Evolutionary conservation across 2,797 vertebrate genomes (phyloP), one percentile per base, ranked within the genome.

Genomic region (Novumbra hubbsi): DNA sequence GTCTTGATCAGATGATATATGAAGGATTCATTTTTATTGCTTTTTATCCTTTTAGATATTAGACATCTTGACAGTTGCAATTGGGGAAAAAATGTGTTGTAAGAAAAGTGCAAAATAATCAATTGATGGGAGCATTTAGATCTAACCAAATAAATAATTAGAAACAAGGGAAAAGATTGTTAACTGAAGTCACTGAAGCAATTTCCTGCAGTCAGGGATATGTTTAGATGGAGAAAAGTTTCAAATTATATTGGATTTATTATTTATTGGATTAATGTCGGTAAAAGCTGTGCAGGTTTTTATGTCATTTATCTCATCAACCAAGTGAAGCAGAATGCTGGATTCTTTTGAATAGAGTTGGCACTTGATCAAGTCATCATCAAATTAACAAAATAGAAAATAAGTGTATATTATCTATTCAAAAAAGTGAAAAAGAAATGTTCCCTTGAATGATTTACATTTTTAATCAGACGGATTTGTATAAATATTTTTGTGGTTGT

Each of bases 121-220:
- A 34, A 70, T 1, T 49, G 30, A 71, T 30, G 15, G 45, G 71
- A 19, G 48, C 34, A 28, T 66, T 77, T 38, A 64, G 69, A 76
- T 3, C 1, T 4, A 64, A 24, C 64, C 41, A 68, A 71, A 64
- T 71, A 68, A 68, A 50, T 21, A 24, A 38, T 68, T 41, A 21
- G 32, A 24, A 24, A 71, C 70, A 64, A 81, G 49, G 34, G 41
- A 68, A n/a, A 94, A 92, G 89, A 80, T 82, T 73, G 86, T 92
- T 74, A 92, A 93, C 91, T 79, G 75, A 77, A 78, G 94, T 94
- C 95, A 94, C 95, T 95, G 93, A 91, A 94, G 93, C 94, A 93
- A 90, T 94, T 93, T 95, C 57, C 93, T 94, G 93, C 24, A 95
- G 94, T 93, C 93, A 93, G 90, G 88, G 90, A 81, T 92, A 93